phyloP scores from a whole-genome alignment of 1,140 invertebrate genomes.

The Drosophila lowei region DNA sequence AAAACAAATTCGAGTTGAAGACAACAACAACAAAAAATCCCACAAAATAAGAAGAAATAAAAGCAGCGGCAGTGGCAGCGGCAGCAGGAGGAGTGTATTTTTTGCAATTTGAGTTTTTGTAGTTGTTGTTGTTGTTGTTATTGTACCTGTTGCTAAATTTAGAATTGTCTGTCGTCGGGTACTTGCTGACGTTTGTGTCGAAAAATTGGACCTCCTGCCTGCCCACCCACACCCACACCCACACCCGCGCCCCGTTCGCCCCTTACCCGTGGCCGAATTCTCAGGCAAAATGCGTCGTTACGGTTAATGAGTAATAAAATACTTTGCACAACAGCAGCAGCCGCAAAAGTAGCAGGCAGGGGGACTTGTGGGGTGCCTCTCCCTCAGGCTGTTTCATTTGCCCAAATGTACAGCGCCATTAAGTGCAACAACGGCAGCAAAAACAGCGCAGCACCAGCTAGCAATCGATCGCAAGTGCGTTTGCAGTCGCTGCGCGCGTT shows the following conservation, averaged over 20 bases:
- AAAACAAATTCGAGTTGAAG: no score
- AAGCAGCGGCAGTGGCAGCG: no score
- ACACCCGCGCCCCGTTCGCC: slow-evolving; percentile 7
- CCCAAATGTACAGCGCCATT: slow-evolving; percentile 69
- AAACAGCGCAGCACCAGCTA: slow-evolving; percentile 12
- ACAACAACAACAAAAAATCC: no score
- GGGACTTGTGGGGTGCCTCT: slow-evolving; percentile 30
- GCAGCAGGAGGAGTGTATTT: slow-evolving; percentile 26
- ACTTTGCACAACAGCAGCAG: slow-evolving; percentile 65
- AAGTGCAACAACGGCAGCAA: slow-evolving; percentile 40
- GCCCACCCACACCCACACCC: slow-evolving; percentile 16
- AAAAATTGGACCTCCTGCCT: slow-evolving; percentile 54
- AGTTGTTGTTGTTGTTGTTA: slow-evolving; percentile 22
- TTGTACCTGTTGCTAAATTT: slow-evolving; percentile 78
- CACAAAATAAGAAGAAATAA: no score
- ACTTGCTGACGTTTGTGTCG: slow-evolving; percentile 68
- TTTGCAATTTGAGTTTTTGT: slow-evolving; percentile 16
- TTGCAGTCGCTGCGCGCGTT: slow-evolving; percentile 47
- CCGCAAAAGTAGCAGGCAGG: slow-evolving; percentile 17
- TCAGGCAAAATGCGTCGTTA: slow-evolving; percentile 75
- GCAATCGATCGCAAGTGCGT: slow-evolving; percentile 45
- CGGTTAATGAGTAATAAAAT: slow-evolving; percentile 81
- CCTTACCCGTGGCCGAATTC: slow-evolving; percentile 45
- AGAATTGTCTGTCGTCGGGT: slow-evolving; percentile 68
- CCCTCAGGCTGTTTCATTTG: slow-evolving; percentile 21